Evolutionary conservation across 2,888 invertebrate genomes (phyloP), one percentile per base, ranked within the genome.

Genomic region (Aspidapion aeneum): DNA sequence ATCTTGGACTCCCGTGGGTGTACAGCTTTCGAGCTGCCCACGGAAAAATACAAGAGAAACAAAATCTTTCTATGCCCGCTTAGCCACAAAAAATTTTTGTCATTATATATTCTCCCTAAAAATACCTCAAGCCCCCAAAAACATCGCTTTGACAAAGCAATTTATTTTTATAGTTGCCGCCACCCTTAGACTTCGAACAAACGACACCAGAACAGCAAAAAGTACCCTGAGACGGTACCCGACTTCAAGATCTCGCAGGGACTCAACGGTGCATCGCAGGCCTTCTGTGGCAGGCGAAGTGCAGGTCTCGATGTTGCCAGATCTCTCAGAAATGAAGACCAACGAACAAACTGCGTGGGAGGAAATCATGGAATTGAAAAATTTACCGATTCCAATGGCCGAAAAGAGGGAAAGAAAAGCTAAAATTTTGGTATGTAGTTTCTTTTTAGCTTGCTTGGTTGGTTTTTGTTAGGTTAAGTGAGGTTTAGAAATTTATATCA

Each of bases 271-370:
- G 7, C 80, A 81, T 21, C 77, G 83, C 64, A 78, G 84, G 67
- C 79, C 83, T 72, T 84, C 85, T 2, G 81, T 81, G 49, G 78
- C 82, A 62, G 82, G 79, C 64, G 91, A 91, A 74, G 86, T 90
- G 59, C 89, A 90, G 66, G 86, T 91, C 1, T 87, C 92, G 0
- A 90, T 91, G 88, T 75, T 93, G 69, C 93, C 93, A 0, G 93
- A 93, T 78, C 78, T 93, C n/a, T 91, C 92, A 79, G 90, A 90
- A 75, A 90, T 73, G 72, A 90, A 77, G 80, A 91, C 91, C 0
- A 92, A 92, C 71, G 93, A 93, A 75, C 90, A 91, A 74, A 84
- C 89, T 0, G 90, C 90, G 0, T 92, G 91, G 91, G 91, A 93
- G 71, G 91, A 93, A 78, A 91, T 93, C 56, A 90, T 90, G 88